Evolutionary conservation across 2,113 vertebrate species (phyloP), one percentile per base, ranked within the genome.

Genomic region (Anarrhichthys ocellatus): DNA sequence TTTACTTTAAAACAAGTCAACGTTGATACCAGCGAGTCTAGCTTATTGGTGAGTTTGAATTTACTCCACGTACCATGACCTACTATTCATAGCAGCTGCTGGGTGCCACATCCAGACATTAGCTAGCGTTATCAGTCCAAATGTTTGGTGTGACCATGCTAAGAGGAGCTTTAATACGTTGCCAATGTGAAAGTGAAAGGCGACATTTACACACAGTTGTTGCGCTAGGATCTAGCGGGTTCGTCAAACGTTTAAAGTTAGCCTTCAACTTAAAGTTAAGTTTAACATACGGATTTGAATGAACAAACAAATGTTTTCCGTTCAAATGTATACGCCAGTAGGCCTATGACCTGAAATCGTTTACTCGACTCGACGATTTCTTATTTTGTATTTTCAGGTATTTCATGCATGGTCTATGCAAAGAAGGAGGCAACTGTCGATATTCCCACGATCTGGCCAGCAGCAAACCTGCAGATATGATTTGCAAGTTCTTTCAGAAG

Each of bases 321-420:
- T 52, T 40, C 0, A 7, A n/a, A 13, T 14, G 24, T 52, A 3
- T 22, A 52, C 4, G 10, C 5, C 10, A 34, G 20, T 9, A 2
- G 34, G 3, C 11, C 54, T 6, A 1, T 46, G 3, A 24, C 20
- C 5, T 1, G 42, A 62, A 32, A 13, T 46, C 14, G 24, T 0
- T 34, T 46, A 46, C 1, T 63, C 0, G 9, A 13, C 32, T 27
- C 9, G 9, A 58, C 24, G 42, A 7, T 1, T 38, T 34, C 85
- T 44, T 86, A 10, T 92, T 56, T 92, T 78, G 0, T 77, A 1
- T 78, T 87, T 89, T 1, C 94, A 99, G 98, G 77, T 99, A 99
- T 86, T 99, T 99, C 94, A 97, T 99, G 96, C 98, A 99, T 85
- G 98, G 98, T 27, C 96, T 99, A 89, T 99, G 98, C 94, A 99